These are phyloP conservation scores for Conops quadrifasciatus DNA, from an alignment of 2,888 invertebrate species.

Conservation along the genomic window DNA sequence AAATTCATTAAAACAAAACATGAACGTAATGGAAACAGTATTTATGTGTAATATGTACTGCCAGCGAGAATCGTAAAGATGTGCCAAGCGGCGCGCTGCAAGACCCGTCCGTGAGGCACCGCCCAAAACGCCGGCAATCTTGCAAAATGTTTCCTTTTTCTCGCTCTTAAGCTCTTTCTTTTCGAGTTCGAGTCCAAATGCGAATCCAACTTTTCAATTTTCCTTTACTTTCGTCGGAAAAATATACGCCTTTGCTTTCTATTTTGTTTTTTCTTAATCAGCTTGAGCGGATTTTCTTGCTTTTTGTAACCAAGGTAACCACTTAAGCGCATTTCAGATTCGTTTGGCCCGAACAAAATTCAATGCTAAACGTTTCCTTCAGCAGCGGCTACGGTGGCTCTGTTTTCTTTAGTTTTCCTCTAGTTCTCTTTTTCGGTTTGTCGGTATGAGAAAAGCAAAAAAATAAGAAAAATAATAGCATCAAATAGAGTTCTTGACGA, in stretches of 20 bases:
- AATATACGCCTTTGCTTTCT: no score
- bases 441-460: no score
- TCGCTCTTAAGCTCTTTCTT: neutral
- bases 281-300: constrained; percentile 6
- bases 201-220: neutral
- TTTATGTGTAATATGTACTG: no score
- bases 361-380: neutral
- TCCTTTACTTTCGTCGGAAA: neutral
- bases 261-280: constrained; percentile 12
- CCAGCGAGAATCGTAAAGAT: no score
- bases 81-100: no score
- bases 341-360: neutral
- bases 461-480: no score
- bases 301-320: neutral
- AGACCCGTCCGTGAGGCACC: neutral
- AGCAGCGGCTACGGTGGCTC: neutral
- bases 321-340: no score
- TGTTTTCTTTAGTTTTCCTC: neutral
- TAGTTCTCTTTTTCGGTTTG: no score
- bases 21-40: no score
- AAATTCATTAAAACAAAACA: no score
- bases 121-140: neutral
- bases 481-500: no score
- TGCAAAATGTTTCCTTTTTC: neutral
- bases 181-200: neutral